These are phyloP conservation scores for Oreochromis mossambicus DNA, from an alignment of 2,797 vertebrate genomes.

Conservation along the genomic window DNA sequence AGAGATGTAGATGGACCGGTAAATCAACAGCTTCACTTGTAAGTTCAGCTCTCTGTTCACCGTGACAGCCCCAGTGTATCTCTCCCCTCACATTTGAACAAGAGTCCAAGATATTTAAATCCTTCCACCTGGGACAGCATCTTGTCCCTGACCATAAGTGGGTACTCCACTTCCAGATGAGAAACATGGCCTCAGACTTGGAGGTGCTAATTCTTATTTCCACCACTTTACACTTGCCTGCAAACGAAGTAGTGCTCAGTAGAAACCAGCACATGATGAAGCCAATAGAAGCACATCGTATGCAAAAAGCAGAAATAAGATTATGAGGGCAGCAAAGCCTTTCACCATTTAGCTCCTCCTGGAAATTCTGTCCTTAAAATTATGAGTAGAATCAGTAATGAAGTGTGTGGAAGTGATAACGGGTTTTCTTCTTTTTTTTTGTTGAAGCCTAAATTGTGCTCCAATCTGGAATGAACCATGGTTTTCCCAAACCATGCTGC, in stretches of 20 bases:
- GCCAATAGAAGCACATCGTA: fast-evolving
- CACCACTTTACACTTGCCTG: background rate
- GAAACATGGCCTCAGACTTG: background rate
- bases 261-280: background rate
- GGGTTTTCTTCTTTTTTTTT: background rate
- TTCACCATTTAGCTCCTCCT: background rate
- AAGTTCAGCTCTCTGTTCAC: background rate
- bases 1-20: background rate
- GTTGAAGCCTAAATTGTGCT: background rate
- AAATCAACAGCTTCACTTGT: background rate
- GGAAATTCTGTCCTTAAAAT: background rate
- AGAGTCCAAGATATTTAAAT: background rate
- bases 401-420: fast-evolving
- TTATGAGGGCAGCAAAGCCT: background rate
- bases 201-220: background rate
- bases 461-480: background rate
- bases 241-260: background rate
- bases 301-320: background rate
- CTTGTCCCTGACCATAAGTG: background rate
- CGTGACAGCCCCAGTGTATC: background rate
- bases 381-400: background rate
- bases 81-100: background rate
- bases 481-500: background rate
- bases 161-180: background rate
- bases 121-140: background rate